Base-by-base conservation (phyloP, 2,797 vertebrate species). In the Myotis pilosus region DNA sequence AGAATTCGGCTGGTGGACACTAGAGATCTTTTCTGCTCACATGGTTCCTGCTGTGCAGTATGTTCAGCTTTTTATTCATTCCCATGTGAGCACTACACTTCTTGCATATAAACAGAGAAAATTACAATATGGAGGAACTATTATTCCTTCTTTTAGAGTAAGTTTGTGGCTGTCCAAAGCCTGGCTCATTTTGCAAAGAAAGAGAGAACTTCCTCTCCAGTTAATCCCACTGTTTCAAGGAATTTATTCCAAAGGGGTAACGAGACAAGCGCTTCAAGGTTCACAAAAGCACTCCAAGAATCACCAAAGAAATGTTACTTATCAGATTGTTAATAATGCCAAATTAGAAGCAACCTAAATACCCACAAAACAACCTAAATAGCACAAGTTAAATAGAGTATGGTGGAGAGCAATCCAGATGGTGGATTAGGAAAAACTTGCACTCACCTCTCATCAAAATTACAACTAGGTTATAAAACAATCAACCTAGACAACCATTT, bases 31-130 rank as follows among this genome's bases (percentile, higher is more conserved):
- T 95, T 6, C 36, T 97, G 97, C 95, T 97, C 97, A 55, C 96
- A 68, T 92, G 47, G 97, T 88, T 94, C 96, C 97, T 71, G 98
- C 98, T 68, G 95, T 51, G 96, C 98, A 93, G 89, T 97, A 94
- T 96, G 94, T 84, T 92, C 97, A 96, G 98, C 97, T 97, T 97
- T 96, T 98, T 98, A 98, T 98, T 98, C 98, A 98, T 98, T 97
- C 98, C 98, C 98, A 97, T 97, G 96, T 97, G 98, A 98, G 98
- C 98, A 81, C 98, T 97, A 86, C 97, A 96, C 97, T 98, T 97
- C 98, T 98, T 96, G 98, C 98, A 97, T 96, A 97, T 95, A 97
- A 98, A 98, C 97, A 98, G 97, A 97, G 97, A 97, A 96, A 96
- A 98, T 98, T 75, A 91, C 97, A 96, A 95, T n/a, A 96, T 87